A percentile compares a stretch with the other conserved stretches of the same genome.
Evolutionary conservation across 1,140 invertebrate genomes (phyloP).

Genomic region (Bombus vancouverensis): DNA sequence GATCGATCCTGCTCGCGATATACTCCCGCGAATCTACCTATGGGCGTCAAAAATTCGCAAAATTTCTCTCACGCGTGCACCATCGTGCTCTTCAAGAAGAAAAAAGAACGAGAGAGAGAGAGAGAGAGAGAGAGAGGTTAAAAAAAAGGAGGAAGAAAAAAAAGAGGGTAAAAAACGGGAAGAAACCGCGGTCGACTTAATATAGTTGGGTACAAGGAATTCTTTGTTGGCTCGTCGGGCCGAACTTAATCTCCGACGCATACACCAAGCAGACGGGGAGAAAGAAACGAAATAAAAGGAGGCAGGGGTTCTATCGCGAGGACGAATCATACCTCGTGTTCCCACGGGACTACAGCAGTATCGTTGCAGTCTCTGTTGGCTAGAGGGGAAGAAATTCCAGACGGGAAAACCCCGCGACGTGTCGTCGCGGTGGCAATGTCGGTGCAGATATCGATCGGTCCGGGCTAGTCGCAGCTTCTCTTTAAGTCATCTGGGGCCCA

Average conservation of each 20-base stretch:
- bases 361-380: not conserved
- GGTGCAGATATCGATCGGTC: constrained; percentile 79
- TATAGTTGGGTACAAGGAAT: constrained; percentile 33
- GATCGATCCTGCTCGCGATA: not conserved
- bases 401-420: constrained; percentile 37
- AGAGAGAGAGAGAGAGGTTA: not conserved
- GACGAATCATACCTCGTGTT: constrained; percentile 19
- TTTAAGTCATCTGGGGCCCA: constrained; percentile 78
- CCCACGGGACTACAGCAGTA: not conserved
- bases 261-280: not conserved
- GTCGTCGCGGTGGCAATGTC: constrained; percentile 59
- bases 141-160: not conserved
- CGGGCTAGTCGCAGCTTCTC: constrained; percentile 79
- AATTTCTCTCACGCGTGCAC: not conserved
- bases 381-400: not conserved
- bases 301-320: not conserved
- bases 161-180: not conserved
- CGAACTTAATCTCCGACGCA: constrained; percentile 34
- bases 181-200: constrained; percentile 17
- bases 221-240: constrained; percentile 34
- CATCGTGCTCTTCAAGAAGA: too few species aligned
- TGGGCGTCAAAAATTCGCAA: not conserved
- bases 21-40: not conserved
- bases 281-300: constrained; percentile 4
- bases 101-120: too few species aligned